Base-by-base conservation (phyloP, 1,140 invertebrate genomes). In the Heliothis virescens region DNA sequence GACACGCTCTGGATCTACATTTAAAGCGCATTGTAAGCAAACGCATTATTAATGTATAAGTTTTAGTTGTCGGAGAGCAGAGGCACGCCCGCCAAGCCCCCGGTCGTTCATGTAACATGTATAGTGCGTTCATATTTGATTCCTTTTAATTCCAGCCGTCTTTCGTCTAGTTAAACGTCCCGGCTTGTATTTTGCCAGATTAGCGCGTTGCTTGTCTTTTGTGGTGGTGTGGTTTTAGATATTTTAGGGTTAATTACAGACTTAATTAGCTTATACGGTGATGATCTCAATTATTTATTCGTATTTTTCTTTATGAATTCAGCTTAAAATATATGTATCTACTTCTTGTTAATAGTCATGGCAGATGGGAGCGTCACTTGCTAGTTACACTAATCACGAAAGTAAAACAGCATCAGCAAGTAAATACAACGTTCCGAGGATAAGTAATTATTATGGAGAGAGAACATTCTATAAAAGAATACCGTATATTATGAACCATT, bases 11-110 rank as follows among this genome's bases (percentile, higher is more conserved):
- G 88, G 89, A 93, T 94, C 91, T 94, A 94, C 93, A 94, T 93
- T 94, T 94, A 93, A 93, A 94, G 93, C 91, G 91, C 91, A 93
- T 94, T 93, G 93, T 93, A 93, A 94, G 92, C 93, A 93, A 92
- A 89, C 87, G 88, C 90, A 94, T 94, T 94, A 94, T 92, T 93
- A 94, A 94, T 94, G 93, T 90, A 93, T 90, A 90, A 91, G 89
- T 91, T 94, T 92, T 91, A 93, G 93, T 93, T 94, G 91, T 91
- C 87, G 87, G 91, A 89, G 89, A 91, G 89, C 88, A 88, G 82
- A 79, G 88, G 87, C 88, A 87, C 89, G 90, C 89, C 89, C 87
- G 89, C 87, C 90, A 65, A 76, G 87, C 84, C 81, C 81, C 86
- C 86, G 84, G 85, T 90, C 90, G 87, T 90, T 91, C 93, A 93